These are phyloP conservation scores for Dipus sagitta DNA, from an alignment of 2,797 vertebrate species.

Conservation along the genomic window DNA sequence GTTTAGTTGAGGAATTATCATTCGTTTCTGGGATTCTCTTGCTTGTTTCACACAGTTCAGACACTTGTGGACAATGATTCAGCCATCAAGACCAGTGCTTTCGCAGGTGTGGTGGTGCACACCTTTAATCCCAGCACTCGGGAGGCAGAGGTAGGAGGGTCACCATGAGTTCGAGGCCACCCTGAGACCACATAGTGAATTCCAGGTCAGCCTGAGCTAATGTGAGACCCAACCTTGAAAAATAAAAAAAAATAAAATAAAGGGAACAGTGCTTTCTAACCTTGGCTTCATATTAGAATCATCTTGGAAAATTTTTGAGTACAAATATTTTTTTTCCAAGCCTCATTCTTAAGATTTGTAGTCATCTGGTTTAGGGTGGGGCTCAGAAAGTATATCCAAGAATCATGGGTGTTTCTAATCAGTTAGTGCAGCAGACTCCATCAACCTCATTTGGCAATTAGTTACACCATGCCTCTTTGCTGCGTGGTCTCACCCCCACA, in stretches of 20 bases:
- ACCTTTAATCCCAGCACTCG: too few species aligned
- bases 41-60: neutral
- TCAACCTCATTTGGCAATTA: neutral
- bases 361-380: constrained; percentile 27
- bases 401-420: neutral
- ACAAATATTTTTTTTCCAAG: constrained; percentile 18
- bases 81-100: constrained; percentile 57
- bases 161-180: too few species aligned
- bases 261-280: constrained; percentile 48
- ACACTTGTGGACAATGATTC: constrained; percentile 67
- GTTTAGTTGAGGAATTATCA: constrained; percentile 33
- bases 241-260: too few species aligned
- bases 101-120: neutral
- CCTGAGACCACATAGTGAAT: too few species aligned
- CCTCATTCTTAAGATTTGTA: constrained; percentile 21
- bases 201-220: too few species aligned
- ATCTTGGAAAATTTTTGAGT: constrained; percentile 54
- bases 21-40: constrained; percentile 58
- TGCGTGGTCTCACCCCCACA: neutral
- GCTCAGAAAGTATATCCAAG: constrained; percentile 1
- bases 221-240: too few species aligned
- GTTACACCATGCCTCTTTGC: neutral
- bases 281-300: constrained; percentile 52
- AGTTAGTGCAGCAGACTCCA: neutral
- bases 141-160: too few species aligned